phyloP scores from a whole-genome alignment of 30 jellyfish, hydroid and myxozoan species.

The Cassiopea andromeda region DNA sequence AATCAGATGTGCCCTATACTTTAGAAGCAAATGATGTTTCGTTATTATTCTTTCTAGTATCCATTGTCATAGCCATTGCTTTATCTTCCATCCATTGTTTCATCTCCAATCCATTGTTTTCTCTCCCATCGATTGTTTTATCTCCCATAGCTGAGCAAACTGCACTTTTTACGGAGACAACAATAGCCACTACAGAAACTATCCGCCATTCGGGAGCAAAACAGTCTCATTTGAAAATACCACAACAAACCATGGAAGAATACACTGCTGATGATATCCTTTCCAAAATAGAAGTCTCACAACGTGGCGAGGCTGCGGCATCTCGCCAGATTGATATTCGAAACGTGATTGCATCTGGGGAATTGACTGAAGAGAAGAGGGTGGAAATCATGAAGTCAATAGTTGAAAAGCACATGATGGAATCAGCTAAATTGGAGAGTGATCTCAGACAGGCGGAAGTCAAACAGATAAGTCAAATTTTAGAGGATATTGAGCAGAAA shows the following conservation, averaged over 20 bases:
- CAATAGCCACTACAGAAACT: neutral
- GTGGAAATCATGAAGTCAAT: slow-evolving; percentile 80
- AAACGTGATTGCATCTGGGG: slow-evolving; percentile 87
- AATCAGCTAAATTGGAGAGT: slow-evolving; percentile 80
- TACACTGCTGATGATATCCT: slow-evolving; percentile 83
- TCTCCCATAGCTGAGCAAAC: slow-evolving; percentile 3
- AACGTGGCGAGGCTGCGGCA: slow-evolving; percentile 87
- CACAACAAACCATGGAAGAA: slow-evolving; percentile 36
- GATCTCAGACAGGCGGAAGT: slow-evolving; percentile 73
- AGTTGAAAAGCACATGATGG: slow-evolving; percentile 87
- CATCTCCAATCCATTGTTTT: no score
- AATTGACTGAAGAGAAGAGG: slow-evolving; percentile 84
- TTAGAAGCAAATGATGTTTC: no score
- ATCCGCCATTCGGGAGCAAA: slow-evolving; percentile 20
- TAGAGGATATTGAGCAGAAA: slow-evolving; percentile 73
- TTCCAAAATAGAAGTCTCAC: slow-evolving; percentile 77
- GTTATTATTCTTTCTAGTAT: no score
- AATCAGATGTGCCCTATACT: no score
- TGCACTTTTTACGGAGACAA: slow-evolving; percentile 18
- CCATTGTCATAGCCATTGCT: no score
- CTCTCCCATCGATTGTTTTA: neutral
- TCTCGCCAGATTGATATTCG: slow-evolving; percentile 69
- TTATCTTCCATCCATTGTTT: no score
- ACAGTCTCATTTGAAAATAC: slow-evolving; percentile 18
- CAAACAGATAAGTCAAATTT: slow-evolving; percentile 69